These are phyloP conservation scores for Uloborus plumipes DNA, from an alignment of 2,888 invertebrate species.

Conservation along the genomic window DNA sequence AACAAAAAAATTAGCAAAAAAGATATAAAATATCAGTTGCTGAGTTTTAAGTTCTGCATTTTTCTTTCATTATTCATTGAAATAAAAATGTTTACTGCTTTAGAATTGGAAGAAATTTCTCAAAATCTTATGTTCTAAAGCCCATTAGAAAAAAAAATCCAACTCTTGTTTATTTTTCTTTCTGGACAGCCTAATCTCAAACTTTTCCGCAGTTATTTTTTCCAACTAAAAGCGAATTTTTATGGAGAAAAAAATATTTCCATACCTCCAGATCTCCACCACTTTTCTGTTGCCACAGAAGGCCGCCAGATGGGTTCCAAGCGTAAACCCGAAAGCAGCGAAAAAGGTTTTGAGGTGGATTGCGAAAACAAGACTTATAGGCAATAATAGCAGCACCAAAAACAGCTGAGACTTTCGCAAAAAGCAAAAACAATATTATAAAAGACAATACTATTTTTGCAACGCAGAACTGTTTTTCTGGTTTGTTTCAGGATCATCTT, in stretches of 20 bases:
- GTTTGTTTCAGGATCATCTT: constrained; percentile 28
- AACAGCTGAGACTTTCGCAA: constrained; percentile 51
- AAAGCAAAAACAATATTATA: constrained; percentile 39
- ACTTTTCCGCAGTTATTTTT: constrained; percentile 9
- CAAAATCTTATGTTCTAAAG: too few relatives aligned
- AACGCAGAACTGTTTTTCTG: constrained; percentile 27
- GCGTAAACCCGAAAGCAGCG: neutral
- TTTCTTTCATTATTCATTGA: too few relatives aligned
- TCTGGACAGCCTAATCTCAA: neutral
- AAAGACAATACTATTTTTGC: constrained; percentile 46
- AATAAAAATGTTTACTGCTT: too few relatives aligned
- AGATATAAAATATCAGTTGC: too few relatives aligned
- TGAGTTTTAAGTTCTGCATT: too few relatives aligned
- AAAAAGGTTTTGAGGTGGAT: constrained; percentile 20
- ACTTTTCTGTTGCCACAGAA: constrained; percentile 21
- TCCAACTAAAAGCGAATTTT: constrained; percentile 1
- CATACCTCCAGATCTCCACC: neutral
- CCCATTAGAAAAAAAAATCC: constrained; percentile 8
- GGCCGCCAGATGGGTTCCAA: constrained; percentile 49
- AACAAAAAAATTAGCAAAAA: too few relatives aligned
- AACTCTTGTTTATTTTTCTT: neutral
- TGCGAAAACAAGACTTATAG: constrained; percentile 52
- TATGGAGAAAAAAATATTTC: neutral
- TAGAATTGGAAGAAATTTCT: too few relatives aligned
- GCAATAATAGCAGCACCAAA: constrained; percentile 45